Evolutionary conservation across 2,888 invertebrate genomes (phyloP).

Genomic region (Cosmopolites sordidus): DNA sequence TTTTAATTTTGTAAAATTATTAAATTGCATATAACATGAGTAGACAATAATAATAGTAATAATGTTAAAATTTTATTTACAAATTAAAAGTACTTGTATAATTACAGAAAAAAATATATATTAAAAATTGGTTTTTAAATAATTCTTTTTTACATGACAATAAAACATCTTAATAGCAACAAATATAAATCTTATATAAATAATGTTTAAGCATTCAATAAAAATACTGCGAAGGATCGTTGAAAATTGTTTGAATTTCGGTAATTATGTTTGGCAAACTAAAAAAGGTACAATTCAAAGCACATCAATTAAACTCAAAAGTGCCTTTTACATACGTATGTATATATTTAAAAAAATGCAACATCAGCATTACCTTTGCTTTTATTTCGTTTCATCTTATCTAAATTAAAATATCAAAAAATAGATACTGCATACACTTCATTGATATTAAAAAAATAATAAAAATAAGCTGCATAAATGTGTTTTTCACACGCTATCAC

Average conservation of each 20-base stretch:
- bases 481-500: too few species aligned
- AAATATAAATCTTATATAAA: conserved; percentile 19
- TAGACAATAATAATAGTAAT: conserved; percentile 12
- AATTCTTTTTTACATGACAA: conserved; percentile 14
- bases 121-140: conserved; percentile 23
- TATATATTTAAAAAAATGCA: not conserved
- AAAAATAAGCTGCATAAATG: not conserved
- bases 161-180: conserved; percentile 18
- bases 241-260: not conserved
- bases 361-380: not conserved
- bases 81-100: conserved; percentile 19
- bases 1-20: conserved; percentile 18
- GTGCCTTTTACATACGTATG: too few species aligned
- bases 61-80: conserved; percentile 22
- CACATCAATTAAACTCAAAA: too few species aligned
- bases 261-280: conserved; percentile 4
- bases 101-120: conserved; percentile 27
- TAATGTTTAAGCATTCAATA: conserved; percentile 14
- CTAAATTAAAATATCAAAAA: too few species aligned
- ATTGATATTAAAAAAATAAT: not conserved
- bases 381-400: too few species aligned
- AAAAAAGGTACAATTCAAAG: conserved; percentile 2
- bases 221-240: conserved; percentile 13
- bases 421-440: too few species aligned
- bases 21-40: conserved; percentile 19